Base-by-base conservation (phyloP, 2,888 invertebrate genomes). In the Tachystola acroxantha region DNA sequence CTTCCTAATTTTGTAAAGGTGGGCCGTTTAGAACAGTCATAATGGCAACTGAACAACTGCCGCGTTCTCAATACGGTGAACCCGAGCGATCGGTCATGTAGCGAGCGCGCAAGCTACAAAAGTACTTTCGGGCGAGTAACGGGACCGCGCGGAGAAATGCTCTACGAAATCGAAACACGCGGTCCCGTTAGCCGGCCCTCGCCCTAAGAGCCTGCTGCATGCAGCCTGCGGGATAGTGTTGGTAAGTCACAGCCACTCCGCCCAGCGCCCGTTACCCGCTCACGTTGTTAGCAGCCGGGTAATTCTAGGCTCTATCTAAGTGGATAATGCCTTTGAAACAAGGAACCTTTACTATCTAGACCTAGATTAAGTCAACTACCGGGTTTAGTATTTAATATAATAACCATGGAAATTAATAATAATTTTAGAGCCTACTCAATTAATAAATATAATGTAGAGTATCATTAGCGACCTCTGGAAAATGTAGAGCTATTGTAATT, bases 151-250 rank as follows among this genome's bases (percentile, higher is more conserved):
- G 76, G 87, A 86, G 88, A 87, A 88, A 88, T 87, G 86, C 80
- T 84, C 85, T 86, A 87, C 82, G 87, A 88, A 88, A 88, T 79
- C 87, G 88, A 88, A 88, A 87, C 86, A 87, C 70, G 80, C 66
- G 59, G 72, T 79, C 74, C 86, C 85, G 85, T 86, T 84, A 84
- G 60, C 45, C 65, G 80, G 80, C 80, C 78, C 81, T 81, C 73
- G 75, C 74, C 28, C 37, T 27, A 30, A 35, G 35, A 34, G 35
- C 28, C 24, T 14, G 36, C 33, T 10, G 6, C 7, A 5, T 22
- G 22, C 22, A 16, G 59, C 63, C 62, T 57, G 63, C 64, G 76
- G 76, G 79, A 78, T 77, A 66, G 75, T 74, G 74, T 71, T 68
- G 68, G 73, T 78, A 73, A 70, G 76, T 75, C 76, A 72, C 69